These are phyloP conservation scores for Andrena dorsata DNA, from an alignment of 2,888 invertebrate species.

Conservation along the genomic window DNA sequence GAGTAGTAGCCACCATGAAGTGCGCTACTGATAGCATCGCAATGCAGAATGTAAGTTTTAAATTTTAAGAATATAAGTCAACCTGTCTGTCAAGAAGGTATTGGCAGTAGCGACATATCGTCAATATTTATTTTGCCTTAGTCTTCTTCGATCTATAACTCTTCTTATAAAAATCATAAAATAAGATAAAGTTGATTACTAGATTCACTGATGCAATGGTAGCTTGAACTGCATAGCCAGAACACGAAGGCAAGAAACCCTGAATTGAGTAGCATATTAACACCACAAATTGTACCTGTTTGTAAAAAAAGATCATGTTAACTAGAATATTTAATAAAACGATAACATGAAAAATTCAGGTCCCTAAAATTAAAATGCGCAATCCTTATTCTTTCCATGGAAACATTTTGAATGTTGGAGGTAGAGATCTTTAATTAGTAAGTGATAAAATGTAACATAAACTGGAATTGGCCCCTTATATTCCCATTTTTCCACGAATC, in stretches of 20 bases:
- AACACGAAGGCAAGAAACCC: background rate
- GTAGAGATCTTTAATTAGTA: background rate
- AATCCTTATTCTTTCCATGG: background rate
- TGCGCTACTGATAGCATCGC: too few relatives aligned
- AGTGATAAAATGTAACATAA: too few relatives aligned
- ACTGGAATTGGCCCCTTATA: too few relatives aligned
- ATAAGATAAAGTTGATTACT: background rate
- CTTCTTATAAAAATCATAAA: background rate
- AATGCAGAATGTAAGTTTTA: too few relatives aligned
- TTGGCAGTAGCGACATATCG: too few relatives aligned
- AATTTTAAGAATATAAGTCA: too few relatives aligned
- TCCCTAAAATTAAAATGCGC: background rate
- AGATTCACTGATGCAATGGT: background rate
- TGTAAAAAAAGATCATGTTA: background rate
- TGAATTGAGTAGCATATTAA: background rate
- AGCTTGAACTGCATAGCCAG: rapidly evolving
- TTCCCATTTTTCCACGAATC: too few relatives aligned
- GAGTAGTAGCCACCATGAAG: too few relatives aligned
- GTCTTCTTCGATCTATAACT: background rate
- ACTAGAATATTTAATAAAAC: too few relatives aligned
- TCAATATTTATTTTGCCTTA: background rate
- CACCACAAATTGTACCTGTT: background rate
- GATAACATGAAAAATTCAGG: too few relatives aligned
- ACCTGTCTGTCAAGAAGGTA: too few relatives aligned
- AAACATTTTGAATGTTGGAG: background rate